Conservation (phyloP, 2,888 invertebrate species). For the Liodrosophila aerea region DNA sequence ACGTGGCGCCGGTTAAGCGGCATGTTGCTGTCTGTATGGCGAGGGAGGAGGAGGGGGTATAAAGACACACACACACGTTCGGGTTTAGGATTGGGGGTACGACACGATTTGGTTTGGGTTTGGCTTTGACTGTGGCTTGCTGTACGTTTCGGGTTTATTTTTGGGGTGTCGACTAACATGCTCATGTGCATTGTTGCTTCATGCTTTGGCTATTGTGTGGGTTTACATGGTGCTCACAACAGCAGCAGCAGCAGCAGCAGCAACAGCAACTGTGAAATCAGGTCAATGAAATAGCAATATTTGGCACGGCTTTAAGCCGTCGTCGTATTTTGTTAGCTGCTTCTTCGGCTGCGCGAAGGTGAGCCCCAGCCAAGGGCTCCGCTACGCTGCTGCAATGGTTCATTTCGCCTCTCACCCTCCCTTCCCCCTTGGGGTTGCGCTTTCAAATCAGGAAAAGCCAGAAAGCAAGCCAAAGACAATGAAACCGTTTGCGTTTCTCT, state of each 20-base stretch:
- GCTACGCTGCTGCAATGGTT: slow-evolving; percentile 17
- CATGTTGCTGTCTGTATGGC: slow-evolving; percentile 42
- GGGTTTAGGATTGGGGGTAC: slow-evolving; percentile 2
- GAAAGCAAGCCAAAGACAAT: background rate
- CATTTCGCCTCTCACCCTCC: background rate
- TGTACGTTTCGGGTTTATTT: slow-evolving; percentile 11
- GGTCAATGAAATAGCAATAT: slow-evolving; percentile 80
- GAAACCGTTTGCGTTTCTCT: slow-evolving; percentile 2
- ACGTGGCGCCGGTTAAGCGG: slow-evolving; percentile 75
- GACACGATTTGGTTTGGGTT: slow-evolving; percentile 12
- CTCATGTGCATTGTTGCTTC: slow-evolving; percentile 72
- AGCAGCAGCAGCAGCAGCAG: slow-evolving; percentile 26
- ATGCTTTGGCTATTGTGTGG: slow-evolving; percentile 55
- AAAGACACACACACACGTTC: no score
- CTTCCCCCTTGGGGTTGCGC: slow-evolving; percentile 25
- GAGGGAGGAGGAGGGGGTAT: slow-evolving; percentile 14
- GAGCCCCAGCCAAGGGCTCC: slow-evolving; percentile 28
- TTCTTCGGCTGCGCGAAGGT: slow-evolving; percentile 52
- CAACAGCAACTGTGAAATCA: slow-evolving; percentile 61
- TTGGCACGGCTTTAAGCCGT: slow-evolving; percentile 66
- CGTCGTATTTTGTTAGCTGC: slow-evolving; percentile 55
- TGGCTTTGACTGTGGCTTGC: slow-evolving; percentile 4
- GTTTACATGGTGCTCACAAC: slow-evolving; percentile 50
- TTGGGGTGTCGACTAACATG: slow-evolving; percentile 62
- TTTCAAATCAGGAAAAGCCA: slow-evolving; percentile 41